Conservation (phyloP, 2,797 vertebrate species). For the Thamnophis elegans region DNA sequence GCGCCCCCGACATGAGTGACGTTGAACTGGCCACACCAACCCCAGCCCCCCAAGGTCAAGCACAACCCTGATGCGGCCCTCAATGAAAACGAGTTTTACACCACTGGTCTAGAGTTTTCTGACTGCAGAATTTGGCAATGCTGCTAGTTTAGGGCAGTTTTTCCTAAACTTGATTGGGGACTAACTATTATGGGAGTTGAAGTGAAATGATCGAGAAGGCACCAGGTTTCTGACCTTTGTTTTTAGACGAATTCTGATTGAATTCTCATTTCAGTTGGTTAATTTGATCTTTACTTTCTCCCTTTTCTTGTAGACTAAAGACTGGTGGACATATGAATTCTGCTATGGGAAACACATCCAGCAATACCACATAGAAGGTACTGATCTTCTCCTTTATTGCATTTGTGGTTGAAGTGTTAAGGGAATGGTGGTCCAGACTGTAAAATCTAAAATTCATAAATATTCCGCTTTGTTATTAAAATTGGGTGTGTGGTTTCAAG, state of each 20-base stretch:
- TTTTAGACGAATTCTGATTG: background rate
- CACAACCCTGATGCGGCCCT: too few relatives aligned
- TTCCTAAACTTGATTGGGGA: background rate
- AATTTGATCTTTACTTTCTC: background rate
- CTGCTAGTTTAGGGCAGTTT: background rate
- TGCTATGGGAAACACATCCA: slow-evolving; percentile 89
- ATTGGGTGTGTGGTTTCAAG: background rate
- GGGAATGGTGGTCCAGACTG: background rate
- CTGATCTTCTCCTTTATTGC: background rate
- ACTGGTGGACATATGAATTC: slow-evolving; percentile 98
- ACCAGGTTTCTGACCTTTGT: background rate
- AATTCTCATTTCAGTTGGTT: background rate
- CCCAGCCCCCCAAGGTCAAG: too few relatives aligned
- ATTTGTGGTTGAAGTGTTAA: background rate
- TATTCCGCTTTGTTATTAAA: background rate
- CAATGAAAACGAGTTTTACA: too few relatives aligned
- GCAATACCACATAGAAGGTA: slow-evolving; percentile 95
- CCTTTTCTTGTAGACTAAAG: slow-evolving; percentile 82
- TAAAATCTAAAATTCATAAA: background rate
- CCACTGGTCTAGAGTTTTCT: background rate
- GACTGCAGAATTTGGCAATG: background rate
- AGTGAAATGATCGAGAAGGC: background rate
- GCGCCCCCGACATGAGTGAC: too few relatives aligned
- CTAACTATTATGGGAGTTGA: background rate
- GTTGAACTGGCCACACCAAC: too few relatives aligned